These are phyloP conservation scores for Serilophus lunatus DNA, from an alignment of 2,113 vertebrate genomes.

Conservation along the genomic window DNA sequence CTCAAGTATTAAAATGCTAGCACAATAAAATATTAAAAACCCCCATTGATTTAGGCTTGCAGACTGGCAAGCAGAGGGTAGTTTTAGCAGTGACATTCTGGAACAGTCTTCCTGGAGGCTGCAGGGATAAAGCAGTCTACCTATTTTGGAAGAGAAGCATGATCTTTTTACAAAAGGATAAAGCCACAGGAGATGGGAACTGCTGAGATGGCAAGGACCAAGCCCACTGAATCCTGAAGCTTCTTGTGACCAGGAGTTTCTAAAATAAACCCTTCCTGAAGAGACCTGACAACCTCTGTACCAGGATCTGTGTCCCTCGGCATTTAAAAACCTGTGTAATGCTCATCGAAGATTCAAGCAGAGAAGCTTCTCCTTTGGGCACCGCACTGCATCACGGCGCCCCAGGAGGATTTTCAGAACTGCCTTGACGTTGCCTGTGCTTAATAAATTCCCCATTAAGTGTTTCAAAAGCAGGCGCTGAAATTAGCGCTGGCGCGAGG, in stretches of 20 bases:
- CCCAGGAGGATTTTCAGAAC: neutral
- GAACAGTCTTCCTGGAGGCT: neutral
- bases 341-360: neutral
- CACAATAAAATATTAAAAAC: neutral
- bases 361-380: neutral
- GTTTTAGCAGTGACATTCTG: constrained; percentile 1
- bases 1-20: neutral
- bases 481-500: constrained; percentile 6
- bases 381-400: neutral
- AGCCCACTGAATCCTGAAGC: neutral
- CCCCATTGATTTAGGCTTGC: neutral
- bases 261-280: constrained; percentile 39
- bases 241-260: neutral
- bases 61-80: neutral
- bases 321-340: neutral
- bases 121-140: neutral
- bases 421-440: neutral
- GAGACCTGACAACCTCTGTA: neutral
- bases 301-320: neutral
- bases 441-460: constrained; percentile 1
- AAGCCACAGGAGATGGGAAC: neutral
- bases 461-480: neutral
- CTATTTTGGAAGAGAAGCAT: constrained; percentile 34
- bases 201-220: neutral
- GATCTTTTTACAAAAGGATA: constrained; percentile 28